Percentiles rank a stretch among this genome's conserved stretches.
Conservation (phyloP, 35 echinoderm and acorn worm species). For the Lytechinus variegatus region DNA sequence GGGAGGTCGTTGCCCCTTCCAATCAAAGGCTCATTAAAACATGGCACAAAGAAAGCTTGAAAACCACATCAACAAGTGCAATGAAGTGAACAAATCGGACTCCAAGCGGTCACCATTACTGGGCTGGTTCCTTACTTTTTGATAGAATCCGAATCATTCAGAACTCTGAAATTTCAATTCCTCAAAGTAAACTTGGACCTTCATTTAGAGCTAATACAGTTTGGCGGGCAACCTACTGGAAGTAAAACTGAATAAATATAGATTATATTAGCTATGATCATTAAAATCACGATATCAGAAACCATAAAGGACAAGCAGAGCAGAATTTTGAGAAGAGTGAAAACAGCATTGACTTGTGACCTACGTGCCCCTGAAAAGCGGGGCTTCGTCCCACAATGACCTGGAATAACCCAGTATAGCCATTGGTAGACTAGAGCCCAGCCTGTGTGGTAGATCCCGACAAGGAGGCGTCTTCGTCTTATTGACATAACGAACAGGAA, state of each 20-base stretch:
- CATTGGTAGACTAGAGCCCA: background rate
- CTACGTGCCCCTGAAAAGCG: background rate
- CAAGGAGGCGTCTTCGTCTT: conserved; percentile 7
- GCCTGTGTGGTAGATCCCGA: background rate
- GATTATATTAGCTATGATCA: background rate
- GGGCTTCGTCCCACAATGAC: background rate
- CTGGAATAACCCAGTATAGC: conserved; percentile 1
- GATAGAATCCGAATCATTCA: too few species aligned
- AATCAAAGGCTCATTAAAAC: background rate
- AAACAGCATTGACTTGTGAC: background rate
- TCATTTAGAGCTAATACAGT: background rate
- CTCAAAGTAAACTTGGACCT: too few species aligned
- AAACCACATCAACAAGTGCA: background rate
- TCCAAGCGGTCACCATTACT: background rate
- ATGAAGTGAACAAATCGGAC: background rate
- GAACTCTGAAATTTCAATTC: too few species aligned
- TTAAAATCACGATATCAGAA: background rate
- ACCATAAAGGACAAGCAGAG: background rate
- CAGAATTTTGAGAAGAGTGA: background rate
- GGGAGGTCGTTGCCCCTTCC: background rate
- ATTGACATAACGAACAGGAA: conserved; percentile 47
- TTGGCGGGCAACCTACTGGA: background rate
- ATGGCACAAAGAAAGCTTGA: background rate
- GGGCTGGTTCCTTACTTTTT: background rate
- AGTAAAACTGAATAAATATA: background rate